Conservation (phyloP, 2,888 invertebrate species). For the Platycheirus albimanus region DNA sequence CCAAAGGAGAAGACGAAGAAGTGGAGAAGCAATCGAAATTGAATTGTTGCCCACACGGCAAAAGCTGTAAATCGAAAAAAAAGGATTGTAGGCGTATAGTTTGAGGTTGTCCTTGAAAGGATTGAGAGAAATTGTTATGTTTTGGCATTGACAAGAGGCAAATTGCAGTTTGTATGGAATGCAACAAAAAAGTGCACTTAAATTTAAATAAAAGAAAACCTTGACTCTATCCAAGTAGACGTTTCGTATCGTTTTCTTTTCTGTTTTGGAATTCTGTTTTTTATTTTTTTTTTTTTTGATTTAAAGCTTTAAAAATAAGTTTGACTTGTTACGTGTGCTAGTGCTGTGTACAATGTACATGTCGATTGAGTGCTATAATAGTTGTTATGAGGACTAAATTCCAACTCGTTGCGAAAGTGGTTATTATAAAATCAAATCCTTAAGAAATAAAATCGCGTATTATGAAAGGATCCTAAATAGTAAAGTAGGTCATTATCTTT, state of each 20-base stretch:
- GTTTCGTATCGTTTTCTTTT: conserved; percentile 22
- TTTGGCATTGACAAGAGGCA: conserved; percentile 56
- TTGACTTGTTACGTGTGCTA: not conserved
- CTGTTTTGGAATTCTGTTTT: not conserved
- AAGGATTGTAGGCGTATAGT: conserved; percentile 28
- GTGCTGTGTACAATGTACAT: too few species aligned
- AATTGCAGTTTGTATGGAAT: conserved; percentile 49
- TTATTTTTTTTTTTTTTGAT: not conserved
- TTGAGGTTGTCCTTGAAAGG: conserved; percentile 47
- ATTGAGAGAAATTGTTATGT: conserved; percentile 37
- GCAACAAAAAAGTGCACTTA: conserved; percentile 23
- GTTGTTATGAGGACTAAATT: too few species aligned
- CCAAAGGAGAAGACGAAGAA: conserved; percentile 30
- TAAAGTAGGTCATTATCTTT: too few species aligned
- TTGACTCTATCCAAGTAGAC: conserved; percentile 6
- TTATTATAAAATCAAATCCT: too few species aligned
- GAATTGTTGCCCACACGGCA: conserved; percentile 38
- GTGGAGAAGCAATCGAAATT: conserved; percentile 49
- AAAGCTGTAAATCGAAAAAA: conserved; percentile 42
- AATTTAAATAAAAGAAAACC: conserved; percentile 24
- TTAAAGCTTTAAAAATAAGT: not conserved
- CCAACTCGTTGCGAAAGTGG: too few species aligned
- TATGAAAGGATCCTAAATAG: too few species aligned
- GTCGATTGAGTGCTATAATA: too few species aligned
- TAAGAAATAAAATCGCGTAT: too few species aligned